Percentiles rank a stretch among this genome's conserved stretches.
Conservation (phyloP, 1,140 invertebrate species). For the Drosophila simulans region DNA sequence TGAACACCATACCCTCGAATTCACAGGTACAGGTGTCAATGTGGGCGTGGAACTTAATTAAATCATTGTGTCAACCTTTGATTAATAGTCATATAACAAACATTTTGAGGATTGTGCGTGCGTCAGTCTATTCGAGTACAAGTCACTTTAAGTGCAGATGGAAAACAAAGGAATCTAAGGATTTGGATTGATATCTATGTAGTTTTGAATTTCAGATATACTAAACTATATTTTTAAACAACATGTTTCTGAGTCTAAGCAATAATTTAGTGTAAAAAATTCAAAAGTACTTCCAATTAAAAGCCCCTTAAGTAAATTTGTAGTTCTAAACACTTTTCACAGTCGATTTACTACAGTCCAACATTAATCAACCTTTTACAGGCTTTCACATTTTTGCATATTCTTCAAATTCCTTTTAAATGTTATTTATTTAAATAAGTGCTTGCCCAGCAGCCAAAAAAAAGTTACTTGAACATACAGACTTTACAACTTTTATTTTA, state of each 20-base stretch:
- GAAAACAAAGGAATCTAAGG: neutral
- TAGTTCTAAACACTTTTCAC: neutral
- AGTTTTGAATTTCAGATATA: no score
- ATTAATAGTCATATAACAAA: constrained; percentile 31
- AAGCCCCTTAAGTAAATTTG: no score
- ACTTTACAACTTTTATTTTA: constrained; percentile 28
- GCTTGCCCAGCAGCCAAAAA: constrained; percentile 6
- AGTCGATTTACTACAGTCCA: neutral
- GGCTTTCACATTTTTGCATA: neutral
- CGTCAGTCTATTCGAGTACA: neutral
- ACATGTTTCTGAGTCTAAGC: no score
- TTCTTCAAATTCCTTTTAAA: constrained; percentile 25
- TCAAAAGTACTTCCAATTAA: no score
- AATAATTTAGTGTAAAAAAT: no score
- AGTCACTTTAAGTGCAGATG: neutral
- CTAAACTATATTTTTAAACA: no score
- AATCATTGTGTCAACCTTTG: constrained; percentile 54
- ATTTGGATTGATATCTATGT: no score
- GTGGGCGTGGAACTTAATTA: constrained; percentile 68
- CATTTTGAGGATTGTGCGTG: constrained; percentile 26
- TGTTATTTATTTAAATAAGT: constrained; percentile 36
- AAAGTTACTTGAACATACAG: constrained; percentile 30
- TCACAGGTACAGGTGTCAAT: constrained; percentile 46
- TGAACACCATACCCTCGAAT: neutral
- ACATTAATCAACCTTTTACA: neutral